These are phyloP conservation scores for Petrolisthes manimaculis DNA, from an alignment of 2,888 invertebrate species.

Conservation along the genomic window DNA sequence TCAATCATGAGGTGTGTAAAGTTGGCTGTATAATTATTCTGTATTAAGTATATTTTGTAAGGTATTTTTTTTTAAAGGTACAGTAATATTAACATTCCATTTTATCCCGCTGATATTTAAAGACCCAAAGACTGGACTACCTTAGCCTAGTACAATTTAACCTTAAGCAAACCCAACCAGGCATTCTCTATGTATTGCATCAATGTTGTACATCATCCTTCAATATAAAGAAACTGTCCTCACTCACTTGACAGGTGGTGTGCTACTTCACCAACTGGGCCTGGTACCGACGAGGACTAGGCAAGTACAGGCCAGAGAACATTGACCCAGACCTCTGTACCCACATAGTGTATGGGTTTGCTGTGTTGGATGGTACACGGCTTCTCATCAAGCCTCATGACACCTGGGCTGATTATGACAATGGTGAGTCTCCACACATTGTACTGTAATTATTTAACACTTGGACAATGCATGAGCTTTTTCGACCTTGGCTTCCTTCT, in stretches of 20 bases:
- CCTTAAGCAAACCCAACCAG: too few relatives aligned
- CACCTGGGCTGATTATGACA: conserved; percentile 71
- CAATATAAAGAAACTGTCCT: too few relatives aligned
- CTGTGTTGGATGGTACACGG: conserved; percentile 82
- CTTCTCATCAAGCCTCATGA: conserved; percentile 87
- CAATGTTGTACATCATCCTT: too few relatives aligned
- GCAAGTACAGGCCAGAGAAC: conserved; percentile 84
- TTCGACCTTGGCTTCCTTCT: background rate
- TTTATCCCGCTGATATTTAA: too few relatives aligned
- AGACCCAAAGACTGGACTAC: too few relatives aligned
- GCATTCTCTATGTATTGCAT: too few relatives aligned
- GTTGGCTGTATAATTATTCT: background rate
- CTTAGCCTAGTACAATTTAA: too few relatives aligned
- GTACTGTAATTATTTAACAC: background rate
- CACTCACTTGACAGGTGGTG: conserved; percentile 75
- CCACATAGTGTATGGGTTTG: conserved; percentile 92
- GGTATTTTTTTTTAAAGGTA: too few relatives aligned
- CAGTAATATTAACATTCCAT: too few relatives aligned
- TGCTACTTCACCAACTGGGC: conserved; percentile 92
- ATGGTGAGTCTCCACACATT: conserved; percentile 64
- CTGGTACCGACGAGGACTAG: conserved; percentile 76
- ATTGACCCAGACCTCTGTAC: conserved; percentile 89
- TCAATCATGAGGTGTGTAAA: background rate
- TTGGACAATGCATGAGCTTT: background rate
- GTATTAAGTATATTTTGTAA: too few relatives aligned